Evolutionary conservation across 2,797 vertebrate species (phyloP), one percentile per base, ranked within the genome.

Genomic region (Pachyuromys duprasi): DNA sequence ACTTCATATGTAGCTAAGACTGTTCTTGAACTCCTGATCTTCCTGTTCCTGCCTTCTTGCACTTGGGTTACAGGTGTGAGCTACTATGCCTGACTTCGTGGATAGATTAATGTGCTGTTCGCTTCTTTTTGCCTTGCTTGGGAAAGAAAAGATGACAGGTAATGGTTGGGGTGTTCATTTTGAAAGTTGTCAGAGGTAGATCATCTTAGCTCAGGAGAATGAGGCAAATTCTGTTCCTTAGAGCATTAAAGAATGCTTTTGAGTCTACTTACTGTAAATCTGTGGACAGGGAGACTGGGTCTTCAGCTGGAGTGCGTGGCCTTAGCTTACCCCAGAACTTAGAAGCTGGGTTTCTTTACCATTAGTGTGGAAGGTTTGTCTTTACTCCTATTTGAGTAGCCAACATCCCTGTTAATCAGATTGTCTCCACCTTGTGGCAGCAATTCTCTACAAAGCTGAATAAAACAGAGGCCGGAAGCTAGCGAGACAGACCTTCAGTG

Each of bases 401-500:
- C 24, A 33, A 0, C 60, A 31, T 91, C 91, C 22, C n/a, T 88
- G 0, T 63, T 49, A 72, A 11, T 42, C 65, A 83, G 70, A 63
- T 97, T 93, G 87, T 94, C 95, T 97, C 95, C 93, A 93, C 90
- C 95, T 97, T 86, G 94, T 97, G 95, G 95, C 57, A 79, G 84
- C 91, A 96, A 22, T 84, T 91, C 70, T 94, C 95, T 90, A 88
- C 31, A 91, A 92, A 76, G 28, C 42, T 65, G 53, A 62, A 33
- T 45, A 45, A 22, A 55, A 92, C 1, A n/a, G 2, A 7, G 39
- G 57, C 49, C 39, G 53, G 79, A 75, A 72, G 49, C 8, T 86
- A 89, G 49, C 49, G 8, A 57, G 60, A 26, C 14, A 79, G 26
- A 57, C 53, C 39, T 86, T 22, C 22, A 17, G 15, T 88, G 4